These are phyloP conservation scores for Percopsis transmontana DNA, from an alignment of 2,113 vertebrate genomes.

Conservation along the genomic window DNA sequence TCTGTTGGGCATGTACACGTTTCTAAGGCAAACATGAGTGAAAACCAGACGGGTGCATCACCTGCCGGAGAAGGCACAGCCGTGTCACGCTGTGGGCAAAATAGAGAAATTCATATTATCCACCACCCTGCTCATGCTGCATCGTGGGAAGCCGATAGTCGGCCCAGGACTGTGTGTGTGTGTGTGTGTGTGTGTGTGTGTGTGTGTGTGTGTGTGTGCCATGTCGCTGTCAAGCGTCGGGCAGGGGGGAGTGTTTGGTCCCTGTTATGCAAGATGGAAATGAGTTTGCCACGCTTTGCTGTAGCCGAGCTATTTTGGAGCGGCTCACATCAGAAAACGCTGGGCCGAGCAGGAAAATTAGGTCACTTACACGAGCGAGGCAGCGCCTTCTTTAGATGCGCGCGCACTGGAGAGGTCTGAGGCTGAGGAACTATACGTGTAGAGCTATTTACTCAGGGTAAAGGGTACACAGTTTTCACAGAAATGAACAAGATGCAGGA, in stretches of 20 bases:
- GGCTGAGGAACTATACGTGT: slow-evolving; percentile 53
- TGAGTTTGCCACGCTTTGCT: slow-evolving; percentile 75
- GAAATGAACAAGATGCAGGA: slow-evolving; percentile 46
- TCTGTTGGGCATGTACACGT: not conserved
- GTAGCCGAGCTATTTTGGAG: slow-evolving; percentile 77
- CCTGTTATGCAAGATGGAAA: slow-evolving; percentile 80
- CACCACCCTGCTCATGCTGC: slow-evolving; percentile 31
- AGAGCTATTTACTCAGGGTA: slow-evolving; percentile 59
- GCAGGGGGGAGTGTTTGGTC: slow-evolving; percentile 51
- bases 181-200: not conserved
- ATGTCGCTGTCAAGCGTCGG: slow-evolving; percentile 57
- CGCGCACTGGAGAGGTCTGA: slow-evolving; percentile 26
- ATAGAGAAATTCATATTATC: slow-evolving; percentile 40
- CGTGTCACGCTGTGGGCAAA: slow-evolving; percentile 22
- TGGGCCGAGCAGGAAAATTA: slow-evolving; percentile 75
- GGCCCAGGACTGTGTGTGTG: slow-evolving; percentile 3
- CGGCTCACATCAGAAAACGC: slow-evolving; percentile 69
- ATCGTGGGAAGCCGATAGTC: slow-evolving; percentile 49
- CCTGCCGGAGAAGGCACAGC: slow-evolving; percentile 3
- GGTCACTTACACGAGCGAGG: slow-evolving; percentile 76
- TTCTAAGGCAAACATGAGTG: not conserved
- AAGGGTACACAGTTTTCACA: slow-evolving; percentile 39
- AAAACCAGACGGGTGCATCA: not conserved
- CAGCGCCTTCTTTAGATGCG: slow-evolving; percentile 52
- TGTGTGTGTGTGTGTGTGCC: slow-evolving; percentile 48